A percentile compares a stretch with the other conserved stretches of the same genome.
Evolutionary conservation across 2,113 vertebrate genomes (phyloP).

Genomic region (Phyllostomus discolor): DNA sequence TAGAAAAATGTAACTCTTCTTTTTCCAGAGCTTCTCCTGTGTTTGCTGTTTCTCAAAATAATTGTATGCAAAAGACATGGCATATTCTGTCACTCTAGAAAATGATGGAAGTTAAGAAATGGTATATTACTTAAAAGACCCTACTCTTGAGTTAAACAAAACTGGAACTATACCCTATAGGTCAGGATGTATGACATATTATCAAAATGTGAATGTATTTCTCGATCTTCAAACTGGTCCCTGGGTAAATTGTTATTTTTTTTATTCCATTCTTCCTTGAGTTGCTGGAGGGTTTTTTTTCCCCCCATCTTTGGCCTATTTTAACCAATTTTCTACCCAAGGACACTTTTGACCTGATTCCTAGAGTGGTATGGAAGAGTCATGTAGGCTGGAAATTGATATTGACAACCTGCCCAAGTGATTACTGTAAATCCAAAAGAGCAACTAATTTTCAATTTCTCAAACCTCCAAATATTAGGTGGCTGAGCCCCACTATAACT

Average conservation of each 20-base stretch:
- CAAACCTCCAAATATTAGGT: slow-evolving; percentile 41
- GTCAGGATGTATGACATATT: background rate
- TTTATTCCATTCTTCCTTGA: background rate
- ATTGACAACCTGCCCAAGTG: slow-evolving; percentile 64
- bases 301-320: background rate
- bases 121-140: background rate
- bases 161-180: background rate
- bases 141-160: background rate
- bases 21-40: background rate
- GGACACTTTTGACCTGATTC: slow-evolving; percentile 50
- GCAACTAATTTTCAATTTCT: slow-evolving; percentile 60
- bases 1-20: background rate
- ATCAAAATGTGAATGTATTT: background rate
- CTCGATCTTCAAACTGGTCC: background rate
- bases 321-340: slow-evolving; percentile 52
- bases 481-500: background rate
- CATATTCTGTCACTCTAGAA: background rate
- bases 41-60: background rate
- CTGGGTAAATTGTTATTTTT: background rate
- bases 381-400: slow-evolving; percentile 49
- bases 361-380: slow-evolving; percentile 25
- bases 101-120: background rate
- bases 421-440: slow-evolving; percentile 70
- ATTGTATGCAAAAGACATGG: background rate
- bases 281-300: background rate